Evolutionary conservation across 2,113 vertebrate genomes (phyloP), one percentile per base, ranked within the genome.

Genomic region (Pseudopipra pipra): DNA sequence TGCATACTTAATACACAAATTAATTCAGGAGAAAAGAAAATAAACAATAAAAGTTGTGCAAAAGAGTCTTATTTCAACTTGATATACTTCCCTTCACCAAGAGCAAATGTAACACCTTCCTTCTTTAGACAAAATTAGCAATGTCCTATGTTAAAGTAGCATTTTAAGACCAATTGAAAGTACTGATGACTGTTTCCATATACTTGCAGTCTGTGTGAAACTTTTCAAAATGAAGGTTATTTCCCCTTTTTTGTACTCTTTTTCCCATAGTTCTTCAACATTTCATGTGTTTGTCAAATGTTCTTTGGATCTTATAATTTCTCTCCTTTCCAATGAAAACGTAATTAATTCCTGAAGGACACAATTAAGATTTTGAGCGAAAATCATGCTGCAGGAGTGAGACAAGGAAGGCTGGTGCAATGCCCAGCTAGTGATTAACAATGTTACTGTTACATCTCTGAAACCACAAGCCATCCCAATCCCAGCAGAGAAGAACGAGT

Each of bases 341-440:
- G 8, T 52, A 54, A 82, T 91, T 72, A 70, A 87, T 76, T 91
- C 82, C 91, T 95, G 49, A 58, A 93, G 87, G 56, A 49, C 58
- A 70, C 63, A 70, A 54, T 95, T 71, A 89, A 72, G 81, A 46
- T 76, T 93, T 76, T 23, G 51, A 73, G 28, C 11, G 24, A 23
- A 63, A 46, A 55, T 14, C 11, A 3, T n/a, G 68, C 61, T 46
- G 76, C 41, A 86, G 65, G 66, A 78, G 39, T 2, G 41, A 16
- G 61, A 31, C 9, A 4, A 33, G 61, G 52, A 63, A 47, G 47
- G 58, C 30, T 90, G 84, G 46, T 27, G 39, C 65, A 39, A n/a
- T 22, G 73, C 61, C 61, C 43, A 89, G 15, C 37, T 27, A 46
- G 2, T 4, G 56, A 52, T 44, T 72, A 74, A 54, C 44, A n/a